Evolutionary conservation across 2,797 vertebrate genomes (phyloP).

Genomic region (Graptemys geographica): DNA sequence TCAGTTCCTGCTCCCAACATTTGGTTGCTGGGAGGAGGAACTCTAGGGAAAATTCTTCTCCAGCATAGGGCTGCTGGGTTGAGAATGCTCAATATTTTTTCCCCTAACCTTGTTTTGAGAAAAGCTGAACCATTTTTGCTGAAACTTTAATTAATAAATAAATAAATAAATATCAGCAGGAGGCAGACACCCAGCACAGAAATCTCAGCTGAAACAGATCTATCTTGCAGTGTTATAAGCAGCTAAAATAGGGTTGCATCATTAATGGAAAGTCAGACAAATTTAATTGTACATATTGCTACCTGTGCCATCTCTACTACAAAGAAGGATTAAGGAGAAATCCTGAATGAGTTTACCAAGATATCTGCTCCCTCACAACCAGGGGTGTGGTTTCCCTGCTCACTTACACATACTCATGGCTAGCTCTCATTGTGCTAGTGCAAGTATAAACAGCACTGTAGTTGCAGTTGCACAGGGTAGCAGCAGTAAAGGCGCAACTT

Average conservation of each 20-base stretch:
- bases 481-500: background rate
- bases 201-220: background rate
- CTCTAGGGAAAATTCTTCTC: background rate
- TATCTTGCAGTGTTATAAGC: background rate
- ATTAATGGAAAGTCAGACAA: background rate
- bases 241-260: background rate
- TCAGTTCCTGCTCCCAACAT: background rate
- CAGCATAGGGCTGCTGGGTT: background rate
- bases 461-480: background rate
- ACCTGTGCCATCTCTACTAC: background rate
- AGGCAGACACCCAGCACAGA: background rate
- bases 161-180: too few species aligned
- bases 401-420: background rate
- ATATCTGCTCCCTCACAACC: background rate
- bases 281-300: background rate
- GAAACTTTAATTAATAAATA: background rate
- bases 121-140: background rate
- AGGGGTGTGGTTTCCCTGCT: background rate
- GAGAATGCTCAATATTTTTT: background rate
- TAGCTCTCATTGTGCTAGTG: background rate
- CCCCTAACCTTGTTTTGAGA: background rate
- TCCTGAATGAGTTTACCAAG: background rate
- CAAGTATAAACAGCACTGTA: background rate
- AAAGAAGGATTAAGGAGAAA: background rate
- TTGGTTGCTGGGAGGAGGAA: background rate